Conservation (phyloP, 2,797 vertebrate species). For the Synaphobranchus kaupii region DNA sequence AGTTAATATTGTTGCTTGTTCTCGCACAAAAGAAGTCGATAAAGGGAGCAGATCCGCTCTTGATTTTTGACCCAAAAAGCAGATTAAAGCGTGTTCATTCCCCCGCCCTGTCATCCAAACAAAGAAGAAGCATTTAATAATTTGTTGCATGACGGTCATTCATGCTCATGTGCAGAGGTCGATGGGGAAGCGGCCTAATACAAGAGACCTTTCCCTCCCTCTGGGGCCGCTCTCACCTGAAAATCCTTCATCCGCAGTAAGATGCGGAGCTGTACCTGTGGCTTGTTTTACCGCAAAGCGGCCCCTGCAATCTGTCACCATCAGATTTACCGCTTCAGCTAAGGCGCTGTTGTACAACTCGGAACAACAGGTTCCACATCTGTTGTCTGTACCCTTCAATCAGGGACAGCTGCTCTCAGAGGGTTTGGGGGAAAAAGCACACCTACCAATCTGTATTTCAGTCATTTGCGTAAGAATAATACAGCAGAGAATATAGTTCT, state of each 20-base stretch:
- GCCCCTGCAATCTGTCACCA: neutral
- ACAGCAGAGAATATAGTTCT: neutral
- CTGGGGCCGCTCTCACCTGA: neutral
- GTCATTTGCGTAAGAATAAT: neutral
- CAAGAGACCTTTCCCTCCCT: neutral
- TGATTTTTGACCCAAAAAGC: slow-evolving; percentile 6
- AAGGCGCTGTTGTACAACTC: neutral
- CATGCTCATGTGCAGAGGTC: neutral
- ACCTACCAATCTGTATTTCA: neutral
- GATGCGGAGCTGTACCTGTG: neutral
- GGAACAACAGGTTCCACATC: slow-evolving; percentile 15
- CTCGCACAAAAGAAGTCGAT: neutral
- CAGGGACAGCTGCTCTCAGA: neutral
- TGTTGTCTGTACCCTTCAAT: neutral
- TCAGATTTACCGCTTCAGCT: neutral
- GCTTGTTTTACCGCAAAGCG: neutral
- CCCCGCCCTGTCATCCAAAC: neutral
- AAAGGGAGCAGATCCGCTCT: slow-evolving; percentile 16
- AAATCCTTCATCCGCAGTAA: neutral
- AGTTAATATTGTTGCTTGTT: neutral
- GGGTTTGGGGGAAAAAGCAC: neutral
- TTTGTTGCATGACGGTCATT: neutral
- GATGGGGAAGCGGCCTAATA: neutral
- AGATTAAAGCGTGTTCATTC: slow-evolving; percentile 15
- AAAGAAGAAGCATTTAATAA: neutral